Percentiles rank a stretch among this genome's conserved stretches.
Evolutionary conservation across 2,797 vertebrate species (phyloP).

Genomic region (Enteromius trimaculatus): DNA sequence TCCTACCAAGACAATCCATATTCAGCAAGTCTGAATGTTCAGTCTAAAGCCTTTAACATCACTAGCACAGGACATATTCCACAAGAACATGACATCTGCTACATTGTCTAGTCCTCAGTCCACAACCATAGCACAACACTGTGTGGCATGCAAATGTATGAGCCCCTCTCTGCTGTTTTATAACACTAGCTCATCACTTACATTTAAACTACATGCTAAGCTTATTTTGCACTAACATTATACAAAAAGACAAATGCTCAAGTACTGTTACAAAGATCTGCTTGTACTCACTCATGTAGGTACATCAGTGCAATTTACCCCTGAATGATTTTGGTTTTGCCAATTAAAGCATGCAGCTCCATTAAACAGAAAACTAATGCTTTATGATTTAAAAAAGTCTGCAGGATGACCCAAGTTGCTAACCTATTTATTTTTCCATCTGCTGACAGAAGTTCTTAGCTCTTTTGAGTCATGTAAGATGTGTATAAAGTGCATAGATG

Average conservation of each 20-base stretch:
- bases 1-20: constrained; percentile 13
- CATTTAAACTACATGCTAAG: constrained; percentile 16
- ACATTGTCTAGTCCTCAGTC: constrained; percentile 33
- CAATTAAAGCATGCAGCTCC: constrained; percentile 77
- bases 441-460: constrained; percentile 6
- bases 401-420: constrained; percentile 8
- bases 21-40: constrained; percentile 14
- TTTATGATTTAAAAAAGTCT: constrained; percentile 19
- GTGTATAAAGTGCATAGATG: constrained; percentile 39
- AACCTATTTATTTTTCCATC: neutral
- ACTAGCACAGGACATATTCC: constrained; percentile 40
- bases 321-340: constrained; percentile 72
- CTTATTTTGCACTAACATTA: constrained; percentile 13
- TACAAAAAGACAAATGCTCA: constrained; percentile 1
- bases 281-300: constrained; percentile 11
- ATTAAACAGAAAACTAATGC: constrained; percentile 50
- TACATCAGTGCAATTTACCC: constrained; percentile 77
- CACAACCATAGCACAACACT: constrained; percentile 29
- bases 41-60: constrained; percentile 42
- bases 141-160: constrained; percentile 42
- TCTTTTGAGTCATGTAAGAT: constrained; percentile 9
- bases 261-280: constrained; percentile 21
- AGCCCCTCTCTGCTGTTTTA: constrained; percentile 3
- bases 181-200: neutral
- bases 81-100: constrained; percentile 31